These are phyloP conservation scores for Plagodis pulveraria DNA, from an alignment of 2,888 invertebrate genomes.

Conservation along the genomic window DNA sequence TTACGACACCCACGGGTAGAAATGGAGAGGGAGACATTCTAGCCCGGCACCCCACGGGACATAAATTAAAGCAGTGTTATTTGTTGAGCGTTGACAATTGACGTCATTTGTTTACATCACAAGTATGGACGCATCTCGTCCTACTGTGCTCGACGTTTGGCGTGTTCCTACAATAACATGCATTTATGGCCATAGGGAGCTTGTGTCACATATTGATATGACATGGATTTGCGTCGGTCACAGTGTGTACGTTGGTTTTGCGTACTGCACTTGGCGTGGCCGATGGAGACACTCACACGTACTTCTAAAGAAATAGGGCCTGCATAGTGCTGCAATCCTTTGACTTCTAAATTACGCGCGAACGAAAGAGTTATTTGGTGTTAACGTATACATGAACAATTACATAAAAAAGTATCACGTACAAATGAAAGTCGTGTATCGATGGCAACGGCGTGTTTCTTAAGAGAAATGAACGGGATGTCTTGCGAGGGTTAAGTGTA, in stretches of 20 bases:
- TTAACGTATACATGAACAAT: no score
- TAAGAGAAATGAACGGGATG: conserved; percentile 9
- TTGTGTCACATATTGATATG: conserved; percentile 57
- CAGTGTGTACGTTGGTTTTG: conserved; percentile 57
- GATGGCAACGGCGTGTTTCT: neutral
- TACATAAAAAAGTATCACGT: no score
- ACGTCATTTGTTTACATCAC: no score
- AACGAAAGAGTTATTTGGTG: conserved; percentile 2
- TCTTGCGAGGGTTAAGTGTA: conserved; percentile 20
- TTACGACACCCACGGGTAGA: no score
- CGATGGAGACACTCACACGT: conserved; percentile 40
- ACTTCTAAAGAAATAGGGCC: conserved; percentile 58
- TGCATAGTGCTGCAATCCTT: conserved; percentile 58
- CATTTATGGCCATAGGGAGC: conserved; percentile 45
- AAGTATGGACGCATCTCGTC: neutral
- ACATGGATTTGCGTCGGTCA: conserved; percentile 55
- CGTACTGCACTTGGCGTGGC: conserved; percentile 69
- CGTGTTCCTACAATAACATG: conserved; percentile 35
- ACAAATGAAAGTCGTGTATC: neutral
- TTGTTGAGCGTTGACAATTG: no score
- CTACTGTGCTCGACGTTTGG: conserved; percentile 35
- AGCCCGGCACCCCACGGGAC: no score
- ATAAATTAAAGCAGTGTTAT: no score
- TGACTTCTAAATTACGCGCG: conserved; percentile 41
- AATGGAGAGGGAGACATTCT: no score